Evolutionary conservation across 2,113 vertebrate species (phyloP).

Genomic region (Corythaeola cristata): DNA sequence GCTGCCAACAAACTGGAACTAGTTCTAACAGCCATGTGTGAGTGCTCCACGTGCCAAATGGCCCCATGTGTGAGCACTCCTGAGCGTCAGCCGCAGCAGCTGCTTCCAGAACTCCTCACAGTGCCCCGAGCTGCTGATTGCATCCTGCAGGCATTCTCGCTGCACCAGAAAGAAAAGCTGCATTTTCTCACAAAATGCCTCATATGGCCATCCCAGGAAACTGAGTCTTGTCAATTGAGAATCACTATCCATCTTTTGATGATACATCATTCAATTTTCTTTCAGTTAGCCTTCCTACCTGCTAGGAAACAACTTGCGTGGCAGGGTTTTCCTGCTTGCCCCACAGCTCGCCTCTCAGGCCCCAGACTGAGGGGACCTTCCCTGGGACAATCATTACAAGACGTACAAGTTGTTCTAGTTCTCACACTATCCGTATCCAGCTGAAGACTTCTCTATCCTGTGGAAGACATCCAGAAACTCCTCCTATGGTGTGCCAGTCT

Average conservation of each 20-base stretch:
- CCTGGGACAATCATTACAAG: neutral
- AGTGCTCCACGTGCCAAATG: no score
- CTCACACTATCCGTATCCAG: neutral
- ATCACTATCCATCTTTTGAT: neutral
- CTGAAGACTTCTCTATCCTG: neutral
- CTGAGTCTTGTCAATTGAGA: no score
- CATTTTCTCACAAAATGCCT: neutral
- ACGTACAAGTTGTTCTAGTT: neutral
- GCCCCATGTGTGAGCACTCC: no score
- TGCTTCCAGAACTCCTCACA: fast-evolving
- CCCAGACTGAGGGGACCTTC: neutral
- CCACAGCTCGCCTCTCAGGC: neutral
- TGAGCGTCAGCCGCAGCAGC: no score
- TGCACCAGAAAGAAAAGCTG: no score
- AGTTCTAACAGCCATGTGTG: no score
- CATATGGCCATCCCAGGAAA: neutral
- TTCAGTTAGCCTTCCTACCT: neutral
- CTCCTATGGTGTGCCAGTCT: neutral
- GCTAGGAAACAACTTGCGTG: neutral
- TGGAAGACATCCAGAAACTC: neutral
- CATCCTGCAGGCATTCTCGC: neutral
- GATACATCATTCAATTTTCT: neutral
- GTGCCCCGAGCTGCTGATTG: neutral
- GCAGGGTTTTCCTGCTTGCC: neutral
- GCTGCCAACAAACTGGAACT: no score